Base-by-base conservation (phyloP, 2,113 vertebrate species). In the Oxyruncus cristatus region DNA sequence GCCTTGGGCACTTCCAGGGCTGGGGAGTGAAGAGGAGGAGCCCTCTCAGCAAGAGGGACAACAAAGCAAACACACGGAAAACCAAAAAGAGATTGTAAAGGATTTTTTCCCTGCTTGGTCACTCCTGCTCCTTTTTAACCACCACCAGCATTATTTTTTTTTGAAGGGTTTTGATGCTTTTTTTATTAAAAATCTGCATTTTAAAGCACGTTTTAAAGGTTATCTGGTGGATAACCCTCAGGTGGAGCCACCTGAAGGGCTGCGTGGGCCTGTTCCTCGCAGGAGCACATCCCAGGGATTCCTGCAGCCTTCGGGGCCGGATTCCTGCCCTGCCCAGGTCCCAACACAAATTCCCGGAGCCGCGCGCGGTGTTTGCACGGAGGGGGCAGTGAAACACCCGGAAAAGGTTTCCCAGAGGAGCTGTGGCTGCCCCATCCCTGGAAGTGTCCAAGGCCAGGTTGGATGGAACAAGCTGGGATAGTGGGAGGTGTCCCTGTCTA, bases 11-110 rank as follows among this genome's bases (percentile, higher is more conserved):
- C 13, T 46, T 15, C 8, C 81, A 52, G 56, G 80, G 80, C 30
- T 32, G 67, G 37, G 46, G 41, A 52, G 1, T 8, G 49, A 50
- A 50, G 16, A 8, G 12, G 15, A 42, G 32, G 46, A 83, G 15
- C 67, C 15, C 12, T 19, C 32, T 8, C 46, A 32, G 28, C 52
- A 2, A 7, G 46, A 61, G 46, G 30, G 46, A 12, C 2, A 3
- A 19, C 12, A 2, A 32, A 76, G 16, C 26, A 35, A 50, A 46
- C 4, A 3, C 20, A 3, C 15, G 33, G 8, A 15, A 70, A 85
- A 56, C 2, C 1, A 1, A 66, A 37, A 46, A 22, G 3, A 32
- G 19, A 7, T 23, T 0, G 0, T 18, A 11, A 55, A 49, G 52
- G 41, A 6, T 53, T 52, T 91, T 52, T 16, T 28, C 41, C 28